Evolutionary conservation across 2,888 invertebrate species (phyloP).

Genomic region (Tetramorium bicarinatum): DNA sequence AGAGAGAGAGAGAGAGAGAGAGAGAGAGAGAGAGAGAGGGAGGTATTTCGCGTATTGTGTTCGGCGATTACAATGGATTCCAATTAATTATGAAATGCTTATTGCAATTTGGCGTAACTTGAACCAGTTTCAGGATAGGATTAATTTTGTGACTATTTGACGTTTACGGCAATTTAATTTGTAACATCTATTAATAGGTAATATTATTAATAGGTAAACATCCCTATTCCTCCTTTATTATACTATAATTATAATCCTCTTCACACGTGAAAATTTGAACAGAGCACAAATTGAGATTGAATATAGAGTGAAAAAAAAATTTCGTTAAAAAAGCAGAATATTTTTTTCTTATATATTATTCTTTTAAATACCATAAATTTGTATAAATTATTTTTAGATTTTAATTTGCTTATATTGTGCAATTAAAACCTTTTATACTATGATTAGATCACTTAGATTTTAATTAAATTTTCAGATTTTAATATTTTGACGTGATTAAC

Average conservation of each 20-base stretch:
- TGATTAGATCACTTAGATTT: neutral
- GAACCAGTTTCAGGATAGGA: neutral
- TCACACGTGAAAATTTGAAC: neutral
- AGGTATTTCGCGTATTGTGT: constrained; percentile 14
- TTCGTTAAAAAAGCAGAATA: neutral
- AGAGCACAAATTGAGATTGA: neutral
- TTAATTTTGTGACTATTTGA: constrained; percentile 30
- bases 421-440: neutral
- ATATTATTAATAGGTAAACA: neutral
- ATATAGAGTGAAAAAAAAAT: neutral
- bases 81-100: constrained; percentile 36
- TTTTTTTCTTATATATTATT: neutral
- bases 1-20: neutral
- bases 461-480: neutral
- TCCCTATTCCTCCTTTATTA: neutral
- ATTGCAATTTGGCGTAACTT: constrained; percentile 14
- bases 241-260: neutral
- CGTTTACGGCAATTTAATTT: constrained; percentile 15
- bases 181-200: neutral
- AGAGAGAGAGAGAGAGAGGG: neutral
- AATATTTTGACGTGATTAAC: neutral
- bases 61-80: constrained; percentile 11
- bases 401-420: neutral
- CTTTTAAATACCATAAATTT: neutral
- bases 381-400: neutral